Percentiles rank a stretch among this genome's conserved stretches.
Evolutionary conservation across 2,888 invertebrate species (phyloP).

Genomic region (Ectropis crepuscularia): DNA sequence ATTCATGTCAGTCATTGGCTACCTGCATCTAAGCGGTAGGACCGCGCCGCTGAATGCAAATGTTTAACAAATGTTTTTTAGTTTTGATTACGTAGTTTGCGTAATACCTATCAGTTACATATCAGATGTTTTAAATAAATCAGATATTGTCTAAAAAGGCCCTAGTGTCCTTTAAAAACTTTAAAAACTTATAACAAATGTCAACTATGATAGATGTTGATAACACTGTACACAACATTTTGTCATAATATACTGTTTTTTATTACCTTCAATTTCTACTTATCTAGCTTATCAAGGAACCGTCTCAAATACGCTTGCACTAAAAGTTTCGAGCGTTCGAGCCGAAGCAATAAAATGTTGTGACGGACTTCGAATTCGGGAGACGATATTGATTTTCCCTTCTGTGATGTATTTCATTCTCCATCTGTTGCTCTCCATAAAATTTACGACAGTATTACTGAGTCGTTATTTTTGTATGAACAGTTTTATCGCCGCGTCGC

Average conservation of each 20-base stretch:
- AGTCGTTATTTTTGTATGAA: conserved; percentile 81
- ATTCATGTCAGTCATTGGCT: too few relatives aligned
- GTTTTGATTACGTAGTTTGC: too few relatives aligned
- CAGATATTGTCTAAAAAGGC: too few relatives aligned
- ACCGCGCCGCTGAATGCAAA: too few relatives aligned
- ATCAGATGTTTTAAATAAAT: too few relatives aligned
- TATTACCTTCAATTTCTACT: too few relatives aligned
- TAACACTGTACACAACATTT: too few relatives aligned
- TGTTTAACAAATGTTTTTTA: too few relatives aligned
- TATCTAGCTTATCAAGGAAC: background rate
- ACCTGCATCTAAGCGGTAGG: too few relatives aligned
- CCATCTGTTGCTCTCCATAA: conserved; percentile 84
- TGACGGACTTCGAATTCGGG: conserved; percentile 62
- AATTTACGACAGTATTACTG: conserved; percentile 81
- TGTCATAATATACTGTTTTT: too few relatives aligned
- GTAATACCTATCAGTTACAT: too few relatives aligned
- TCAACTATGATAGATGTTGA: conserved; percentile 1
- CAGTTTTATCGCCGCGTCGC: conserved; percentile 70
- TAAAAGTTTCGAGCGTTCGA: conserved; percentile 55
- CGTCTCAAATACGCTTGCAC: conserved; percentile 20
- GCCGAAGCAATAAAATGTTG: conserved; percentile 66
- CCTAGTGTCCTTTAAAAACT: too few relatives aligned
- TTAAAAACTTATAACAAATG: background rate
- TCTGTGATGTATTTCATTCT: conserved; percentile 76
- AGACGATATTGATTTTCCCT: conserved; percentile 80